Evolutionary conservation across 2,113 vertebrate species (phyloP).

Genomic region (Bos javanicus): DNA sequence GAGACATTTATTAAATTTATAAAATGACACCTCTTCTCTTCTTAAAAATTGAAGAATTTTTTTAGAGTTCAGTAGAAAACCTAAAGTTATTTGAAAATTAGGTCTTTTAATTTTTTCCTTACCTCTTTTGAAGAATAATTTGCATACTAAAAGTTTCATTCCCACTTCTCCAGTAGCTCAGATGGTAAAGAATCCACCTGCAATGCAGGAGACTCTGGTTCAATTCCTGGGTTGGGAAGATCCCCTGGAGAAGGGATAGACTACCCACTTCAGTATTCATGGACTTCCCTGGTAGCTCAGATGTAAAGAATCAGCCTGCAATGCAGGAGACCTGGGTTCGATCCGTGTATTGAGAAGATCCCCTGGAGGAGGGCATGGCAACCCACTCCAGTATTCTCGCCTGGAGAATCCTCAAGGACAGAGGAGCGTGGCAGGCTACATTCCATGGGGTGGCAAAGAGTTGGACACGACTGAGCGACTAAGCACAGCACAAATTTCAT

Average conservation of each 20-base stretch:
- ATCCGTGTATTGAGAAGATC: not conserved
- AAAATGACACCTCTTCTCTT: not conserved
- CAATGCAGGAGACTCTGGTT: not conserved
- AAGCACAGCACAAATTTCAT: not conserved
- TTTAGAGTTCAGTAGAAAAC: conserved; percentile 5
- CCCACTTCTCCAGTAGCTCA: not conserved
- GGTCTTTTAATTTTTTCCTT: not conserved
- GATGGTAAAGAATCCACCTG: not conserved
- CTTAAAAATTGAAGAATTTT: conserved; percentile 8
- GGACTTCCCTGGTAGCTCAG: not conserved
- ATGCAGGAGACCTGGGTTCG: not conserved
- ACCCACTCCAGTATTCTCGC: not conserved
- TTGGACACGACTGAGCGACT: accelerated
- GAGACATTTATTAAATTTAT: conserved; percentile 31
- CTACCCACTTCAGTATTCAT: not conserved
- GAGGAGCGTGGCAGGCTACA: not conserved
- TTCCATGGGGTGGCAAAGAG: not conserved
- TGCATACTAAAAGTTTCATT: not conserved
- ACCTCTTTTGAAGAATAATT: not conserved
- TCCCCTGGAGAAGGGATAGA: not conserved
- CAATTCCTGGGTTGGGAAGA: not conserved
- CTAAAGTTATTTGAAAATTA: conserved; percentile 30
- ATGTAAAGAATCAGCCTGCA: not conserved
- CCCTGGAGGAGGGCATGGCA: not conserved
- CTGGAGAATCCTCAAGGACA: not conserved